phyloP scores from a whole-genome alignment of 2,888 invertebrate genomes.

The Aphidius colemani region DNA sequence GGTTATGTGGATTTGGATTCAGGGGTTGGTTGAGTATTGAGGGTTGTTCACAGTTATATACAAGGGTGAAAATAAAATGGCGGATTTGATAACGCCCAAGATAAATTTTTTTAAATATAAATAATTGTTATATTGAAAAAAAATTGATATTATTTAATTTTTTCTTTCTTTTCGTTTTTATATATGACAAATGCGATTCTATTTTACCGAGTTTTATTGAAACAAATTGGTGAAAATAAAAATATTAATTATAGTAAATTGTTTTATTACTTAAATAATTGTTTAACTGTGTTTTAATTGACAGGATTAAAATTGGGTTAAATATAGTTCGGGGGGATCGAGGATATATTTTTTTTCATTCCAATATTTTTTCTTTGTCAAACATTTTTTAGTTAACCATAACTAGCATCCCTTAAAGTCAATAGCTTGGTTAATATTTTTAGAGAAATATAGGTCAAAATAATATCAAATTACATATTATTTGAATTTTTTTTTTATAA shows the following conservation, averaged over 20 bases:
- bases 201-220: slow-evolving; percentile 1
- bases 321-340: neutral
- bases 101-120: slow-evolving; percentile 9
- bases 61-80: slow-evolving; percentile 49
- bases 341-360: neutral
- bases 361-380: slow-evolving; percentile 1
- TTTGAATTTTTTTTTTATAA: slow-evolving; percentile 32
- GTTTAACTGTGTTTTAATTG: neutral
- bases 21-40: slow-evolving; percentile 26
- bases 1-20: slow-evolving; percentile 1
- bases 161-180: neutral
- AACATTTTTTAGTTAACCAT: slow-evolving; percentile 20
- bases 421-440: slow-evolving; percentile 10
- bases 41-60: slow-evolving; percentile 23
- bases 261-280: neutral
- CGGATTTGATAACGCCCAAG: slow-evolving; percentile 30
- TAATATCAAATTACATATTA: slow-evolving; percentile 42
- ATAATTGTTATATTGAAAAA: neutral
- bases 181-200: neutral
- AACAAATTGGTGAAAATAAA: slow-evolving; percentile 1
- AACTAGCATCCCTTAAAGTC: slow-evolving; percentile 27
- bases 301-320: neutral
- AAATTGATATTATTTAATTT: neutral
- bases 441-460: slow-evolving; percentile 22
- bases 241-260: neutral